Evolutionary conservation across 2,888 invertebrate genomes (phyloP), one percentile per base, ranked within the genome.

Genomic region (Orthosia cruda): DNA sequence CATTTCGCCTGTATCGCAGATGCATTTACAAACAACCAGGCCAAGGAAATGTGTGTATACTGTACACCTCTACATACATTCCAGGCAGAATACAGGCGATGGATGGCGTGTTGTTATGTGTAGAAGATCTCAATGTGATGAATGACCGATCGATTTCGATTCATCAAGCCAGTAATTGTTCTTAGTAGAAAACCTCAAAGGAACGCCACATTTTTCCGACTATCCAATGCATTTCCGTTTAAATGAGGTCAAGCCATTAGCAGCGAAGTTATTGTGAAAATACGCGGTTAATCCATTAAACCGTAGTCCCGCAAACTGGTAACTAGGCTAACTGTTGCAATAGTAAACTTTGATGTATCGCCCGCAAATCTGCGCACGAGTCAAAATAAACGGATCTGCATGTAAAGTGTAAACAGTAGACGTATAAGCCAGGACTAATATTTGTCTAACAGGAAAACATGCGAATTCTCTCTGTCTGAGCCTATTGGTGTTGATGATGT

Each of bases 331-430:
- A 79, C 70, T 63, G 77, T 77, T 84, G 80, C 84, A 74, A 74
- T 74, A 77, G 59, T 68, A 65, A 73, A 71, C 71, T 83, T 74
- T 82, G 79, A 74, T 86, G 83, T 77, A 86, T 86, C 62, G 76
- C 18, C n/a, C 20, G 69, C 81, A 77, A 79, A 81, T 77, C 76
- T 47, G 65, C 55, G 76, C 74, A 49, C 12, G 26, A 82, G 65
- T 63, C 71, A 64, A 84, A 86, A 86, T 80, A 86, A 71, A 62
- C 71, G 68, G 61, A 16, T 45, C 50, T 52, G 49, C 54, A 18
- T 52, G 70, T 78, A 78, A 74, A 79, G 18, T 52, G 70, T 83
- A 78, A 78, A 80, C 80, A 78, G 54, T 40, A 23, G 32, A 59
- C 65, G 52, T 49, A 16, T 49, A 23, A 20, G 66, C 55, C 32